Evolutionary conservation across 2,888 invertebrate species (phyloP).

Genomic region (Crossocerus cetratus): DNA sequence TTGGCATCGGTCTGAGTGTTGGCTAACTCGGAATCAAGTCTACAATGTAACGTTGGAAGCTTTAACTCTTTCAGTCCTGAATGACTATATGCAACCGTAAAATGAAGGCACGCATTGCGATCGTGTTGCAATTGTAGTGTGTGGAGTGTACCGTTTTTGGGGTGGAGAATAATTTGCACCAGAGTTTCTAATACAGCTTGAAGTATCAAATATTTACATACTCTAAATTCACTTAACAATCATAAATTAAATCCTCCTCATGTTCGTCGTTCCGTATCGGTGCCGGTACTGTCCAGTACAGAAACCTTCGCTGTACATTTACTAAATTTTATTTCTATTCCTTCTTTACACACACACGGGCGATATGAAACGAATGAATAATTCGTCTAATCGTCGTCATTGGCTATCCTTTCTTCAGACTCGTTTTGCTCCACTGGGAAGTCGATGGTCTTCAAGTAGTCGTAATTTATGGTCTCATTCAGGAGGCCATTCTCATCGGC

Average conservation of each 20-base stretch:
- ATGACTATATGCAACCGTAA: not conserved
- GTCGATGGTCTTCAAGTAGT: constrained; percentile 60
- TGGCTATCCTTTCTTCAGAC: constrained; percentile 68
- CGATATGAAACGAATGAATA: not conserved
- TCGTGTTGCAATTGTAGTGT: no score
- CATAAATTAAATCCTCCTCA: not conserved
- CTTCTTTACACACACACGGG: constrained; percentile 6
- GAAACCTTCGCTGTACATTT: not conserved
- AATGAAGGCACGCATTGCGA: no score
- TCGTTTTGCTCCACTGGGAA: constrained; percentile 60
- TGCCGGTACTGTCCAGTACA: not conserved
- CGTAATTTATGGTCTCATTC: constrained; percentile 69
- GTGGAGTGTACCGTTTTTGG: no score
- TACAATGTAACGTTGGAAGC: not conserved
- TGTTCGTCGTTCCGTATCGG: not conserved
- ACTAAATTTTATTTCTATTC: constrained; percentile 1
- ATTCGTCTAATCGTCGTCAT: constrained; percentile 67
- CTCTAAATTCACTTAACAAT: constrained; percentile 4
- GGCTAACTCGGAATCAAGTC: constrained; percentile 34
- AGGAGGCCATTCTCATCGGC: constrained; percentile 88
- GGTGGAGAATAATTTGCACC: no score
- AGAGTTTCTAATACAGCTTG: no score
- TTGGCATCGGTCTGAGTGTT: constrained; percentile 82
- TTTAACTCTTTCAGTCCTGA: not conserved
- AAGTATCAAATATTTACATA: not conserved